Base-by-base conservation (phyloP, 2,888 invertebrate species). In the Xestia sexstrigata region DNA sequence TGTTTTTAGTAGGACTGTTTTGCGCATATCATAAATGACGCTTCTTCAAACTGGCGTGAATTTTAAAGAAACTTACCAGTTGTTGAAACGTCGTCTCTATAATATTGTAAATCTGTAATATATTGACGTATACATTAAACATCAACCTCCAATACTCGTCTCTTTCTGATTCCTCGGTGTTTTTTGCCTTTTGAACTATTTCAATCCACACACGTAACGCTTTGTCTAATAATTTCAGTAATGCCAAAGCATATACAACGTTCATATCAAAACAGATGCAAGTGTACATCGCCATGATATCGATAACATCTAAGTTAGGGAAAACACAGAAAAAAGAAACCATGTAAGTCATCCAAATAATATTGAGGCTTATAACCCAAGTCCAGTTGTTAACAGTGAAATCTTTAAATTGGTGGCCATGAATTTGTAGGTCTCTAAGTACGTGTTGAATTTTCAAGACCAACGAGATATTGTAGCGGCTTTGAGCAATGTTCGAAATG, bases 391-490 rank as follows among this genome's bases (percentile, higher is more conserved):
- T 17, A 20, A 74, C 17, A n/a, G 30, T 45, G 13, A 55, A 35
- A 74, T 30, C 17, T 58, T 11, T 45, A 4, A 74, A 42, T 2
- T 45, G 13, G 1, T n/a, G 30, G 11, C 35, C 11, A 45, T 35
- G 68, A 3, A 68, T 55, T 66, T 55, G n/a, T 47, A 76, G 20
- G 7, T 26, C 45, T 55, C 11, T 55, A 11, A 62, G 20, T 11
- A 74, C 52, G 23, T 69, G 45, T 23, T 77, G 68, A 5, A 69
- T 77, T 77, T 55, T 77, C 11, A 39, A 47, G 7, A 74, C 68
- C 13, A 77, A 39, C 6, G 35, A 39, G 11, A 74, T 17, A n/a
- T 68, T 74, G 45, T 11, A 58, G 30, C 23, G 45, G 13, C 69
- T 30, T 7, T 45, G 26, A 2, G 17, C 39, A 9, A 77, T 30